phyloP scores from a whole-genome alignment of 2,888 invertebrate genomes.

The Seira musarum region DNA sequence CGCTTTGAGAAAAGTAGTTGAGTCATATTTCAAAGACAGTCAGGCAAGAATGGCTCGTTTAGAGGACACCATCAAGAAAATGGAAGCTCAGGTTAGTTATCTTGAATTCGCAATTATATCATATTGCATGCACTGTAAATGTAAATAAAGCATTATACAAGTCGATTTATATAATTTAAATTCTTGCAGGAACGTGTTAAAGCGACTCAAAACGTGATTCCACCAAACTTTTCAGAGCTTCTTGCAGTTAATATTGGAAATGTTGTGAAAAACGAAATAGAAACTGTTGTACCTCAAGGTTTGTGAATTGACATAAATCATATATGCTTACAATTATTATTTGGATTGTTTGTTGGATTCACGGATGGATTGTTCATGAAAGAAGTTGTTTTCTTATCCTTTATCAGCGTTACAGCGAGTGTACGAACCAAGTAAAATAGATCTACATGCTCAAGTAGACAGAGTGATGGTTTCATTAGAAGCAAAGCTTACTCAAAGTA shows the following conservation, averaged over 20 bases:
- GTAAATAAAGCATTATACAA: neutral
- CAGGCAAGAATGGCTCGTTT: conserved; percentile 58
- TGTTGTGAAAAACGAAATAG: conserved; percentile 76
- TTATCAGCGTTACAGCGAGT: conserved; percentile 42
- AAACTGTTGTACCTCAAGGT: conserved; percentile 74
- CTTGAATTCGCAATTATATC: neutral
- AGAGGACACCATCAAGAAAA: conserved; percentile 62
- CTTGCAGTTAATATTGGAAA: conserved; percentile 69
- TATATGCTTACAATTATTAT: too few species aligned
- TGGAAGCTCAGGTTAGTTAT: conserved; percentile 45
- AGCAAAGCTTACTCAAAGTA: conserved; percentile 83
- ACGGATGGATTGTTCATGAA: too few species aligned
- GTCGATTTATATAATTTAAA: too few species aligned
- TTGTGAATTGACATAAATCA: too few species aligned
- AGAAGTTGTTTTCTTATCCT: too few species aligned
- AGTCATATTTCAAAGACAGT: conserved; percentile 52
- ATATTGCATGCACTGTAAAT: neutral
- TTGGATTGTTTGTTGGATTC: too few species aligned
- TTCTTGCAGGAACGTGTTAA: conserved; percentile 56
- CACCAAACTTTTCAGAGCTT: conserved; percentile 65
- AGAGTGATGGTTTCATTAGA: conserved; percentile 83
- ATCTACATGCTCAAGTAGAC: conserved; percentile 76
- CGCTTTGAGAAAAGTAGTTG: conserved; percentile 26
- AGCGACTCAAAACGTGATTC: conserved; percentile 45
- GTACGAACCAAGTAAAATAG: conserved; percentile 73